Base-by-base conservation (phyloP, 2,797 vertebrate species). In the Taeniopygia guttata region DNA sequence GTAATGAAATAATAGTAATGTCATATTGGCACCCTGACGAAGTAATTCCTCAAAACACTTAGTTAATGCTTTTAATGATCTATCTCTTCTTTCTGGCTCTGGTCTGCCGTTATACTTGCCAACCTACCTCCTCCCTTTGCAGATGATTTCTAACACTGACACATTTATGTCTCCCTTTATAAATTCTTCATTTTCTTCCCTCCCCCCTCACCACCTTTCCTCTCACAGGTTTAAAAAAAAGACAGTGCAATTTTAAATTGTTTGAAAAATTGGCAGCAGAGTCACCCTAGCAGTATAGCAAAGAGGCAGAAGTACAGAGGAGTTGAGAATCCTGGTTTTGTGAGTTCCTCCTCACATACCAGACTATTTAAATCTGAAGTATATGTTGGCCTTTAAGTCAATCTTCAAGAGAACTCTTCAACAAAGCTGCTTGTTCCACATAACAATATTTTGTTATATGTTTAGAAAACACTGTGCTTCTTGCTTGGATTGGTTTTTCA, bases 81-180 rank as follows among this genome's bases (percentile, higher is more conserved):
- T 38, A 43, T 84, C 36, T 83, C 25, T 84, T 38, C 79, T 90
- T 90, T 60, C 85, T 95, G 88, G 63, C 62, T 82, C 56, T 67
- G 48, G 29, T 60, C 86, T 93, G 86, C 86, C 80, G 62, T 79
- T 95, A 59, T 38, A 79, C 60, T 43, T 95, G 76, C 77, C 63
- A 75, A 63, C 68, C 87, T 89, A 14, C 36, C 49, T 64, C 58
- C 84, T 89, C 22, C 36, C 46, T 68, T 72, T 83, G 84, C 77
- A 81, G 64, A 52, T 82, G 40, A 75, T 83, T 87, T 91, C 73
- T 89, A 36, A 79, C 94, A 78, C 36, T 46, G 80, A 27, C 48
- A 73, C 40, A 5, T 88, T 78, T 83, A 43, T 85, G 29, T 56
- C 29, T 93, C 46, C 30, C 17, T 83, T 66, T 77, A 52, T 23